Evolutionary conservation across 1,140 invertebrate genomes (phyloP).

Genomic region (Drosophila lacertosa): DNA sequence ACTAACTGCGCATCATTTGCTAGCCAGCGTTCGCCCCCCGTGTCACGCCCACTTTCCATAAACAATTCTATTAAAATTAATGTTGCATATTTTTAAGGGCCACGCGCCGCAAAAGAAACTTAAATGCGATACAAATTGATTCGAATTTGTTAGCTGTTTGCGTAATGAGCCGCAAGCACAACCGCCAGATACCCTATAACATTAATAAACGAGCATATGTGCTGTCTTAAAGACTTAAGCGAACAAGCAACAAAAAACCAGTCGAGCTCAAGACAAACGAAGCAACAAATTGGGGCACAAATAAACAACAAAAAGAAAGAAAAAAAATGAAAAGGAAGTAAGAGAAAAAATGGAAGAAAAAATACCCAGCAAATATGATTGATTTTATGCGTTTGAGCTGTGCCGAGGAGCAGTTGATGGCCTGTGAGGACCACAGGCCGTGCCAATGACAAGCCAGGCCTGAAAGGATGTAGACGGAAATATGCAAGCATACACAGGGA

Average conservation of each 20-base stretch:
- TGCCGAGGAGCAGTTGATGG: constrained; percentile 10
- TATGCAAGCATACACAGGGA: constrained; percentile 69
- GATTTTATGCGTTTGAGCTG: constrained; percentile 72
- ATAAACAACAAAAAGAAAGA: constrained; percentile 47
- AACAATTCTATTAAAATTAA: constrained; percentile 83
- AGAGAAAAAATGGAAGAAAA: constrained; percentile 1
- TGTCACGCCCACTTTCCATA: constrained; percentile 49
- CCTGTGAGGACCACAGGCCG: background rate
- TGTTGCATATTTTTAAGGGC: constrained; percentile 74
- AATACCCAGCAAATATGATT: constrained; percentile 65
- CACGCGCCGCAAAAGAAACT: constrained; percentile 39
- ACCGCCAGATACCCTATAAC: constrained; percentile 33
- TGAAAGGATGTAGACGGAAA: constrained; percentile 62
- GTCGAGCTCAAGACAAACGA: constrained; percentile 22
- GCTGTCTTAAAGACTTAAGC: constrained; percentile 1
- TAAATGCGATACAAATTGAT: constrained; percentile 77
- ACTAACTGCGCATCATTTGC: constrained; percentile 52
- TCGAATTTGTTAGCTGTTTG: constrained; percentile 64
- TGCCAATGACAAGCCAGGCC: constrained; percentile 48
- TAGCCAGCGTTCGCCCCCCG: background rate
- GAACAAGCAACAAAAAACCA: background rate
- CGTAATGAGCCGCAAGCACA: constrained; percentile 13
- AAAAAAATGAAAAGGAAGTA: constrained; percentile 32
- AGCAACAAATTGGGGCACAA: constrained; percentile 67
- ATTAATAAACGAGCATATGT: constrained; percentile 3